phyloP scores from a whole-genome alignment of 2,113 vertebrate genomes.

The Oryzias javanicus region DNA sequence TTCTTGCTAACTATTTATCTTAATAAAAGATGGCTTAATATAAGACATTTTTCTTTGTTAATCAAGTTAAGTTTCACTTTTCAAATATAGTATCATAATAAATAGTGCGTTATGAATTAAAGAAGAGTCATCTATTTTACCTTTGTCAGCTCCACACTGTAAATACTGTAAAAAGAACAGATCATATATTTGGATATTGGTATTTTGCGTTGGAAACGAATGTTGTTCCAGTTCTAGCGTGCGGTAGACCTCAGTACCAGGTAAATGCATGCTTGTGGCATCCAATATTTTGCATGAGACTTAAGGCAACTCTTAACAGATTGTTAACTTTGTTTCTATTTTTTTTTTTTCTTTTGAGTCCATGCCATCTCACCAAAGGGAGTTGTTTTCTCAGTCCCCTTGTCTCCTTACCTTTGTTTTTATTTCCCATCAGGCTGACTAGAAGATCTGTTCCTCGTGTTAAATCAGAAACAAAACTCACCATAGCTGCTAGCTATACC shows the following conservation, averaged over 20 bases:
- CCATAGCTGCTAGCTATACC: slow-evolving; percentile 13
- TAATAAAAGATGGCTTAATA: slow-evolving; percentile 45
- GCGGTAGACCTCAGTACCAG: slow-evolving; percentile 74
- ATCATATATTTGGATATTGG: slow-evolving; percentile 81
- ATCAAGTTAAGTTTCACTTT: slow-evolving; percentile 45
- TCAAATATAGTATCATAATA: slow-evolving; percentile 50
- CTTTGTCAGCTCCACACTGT: slow-evolving; percentile 75
- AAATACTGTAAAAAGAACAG: slow-evolving; percentile 79
- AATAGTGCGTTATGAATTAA: slow-evolving; percentile 56
- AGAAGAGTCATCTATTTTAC: slow-evolving; percentile 73
- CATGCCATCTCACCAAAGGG: slow-evolving; percentile 59
- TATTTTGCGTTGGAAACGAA: slow-evolving; percentile 77
- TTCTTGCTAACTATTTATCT: slow-evolving; percentile 51
- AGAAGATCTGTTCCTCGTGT: slow-evolving; percentile 8
- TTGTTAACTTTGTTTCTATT: slow-evolving; percentile 51
- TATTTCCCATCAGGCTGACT: slow-evolving; percentile 44
- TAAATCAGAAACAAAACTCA: slow-evolving; percentile 41
- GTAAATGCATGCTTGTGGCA: slow-evolving; percentile 78
- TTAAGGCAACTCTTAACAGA: slow-evolving; percentile 65
- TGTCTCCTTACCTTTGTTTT: slow-evolving; percentile 51
- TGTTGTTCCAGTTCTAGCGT: slow-evolving; percentile 75
- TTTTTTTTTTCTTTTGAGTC: slow-evolving; percentile 27
- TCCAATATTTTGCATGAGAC: slow-evolving; percentile 78
- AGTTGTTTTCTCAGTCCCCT: slow-evolving; percentile 57
- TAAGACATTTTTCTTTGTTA: slow-evolving; percentile 45